These are phyloP conservation scores for Bovichtus variegatus DNA, from an alignment of 2,797 vertebrate genomes.

Conservation along the genomic window DNA sequence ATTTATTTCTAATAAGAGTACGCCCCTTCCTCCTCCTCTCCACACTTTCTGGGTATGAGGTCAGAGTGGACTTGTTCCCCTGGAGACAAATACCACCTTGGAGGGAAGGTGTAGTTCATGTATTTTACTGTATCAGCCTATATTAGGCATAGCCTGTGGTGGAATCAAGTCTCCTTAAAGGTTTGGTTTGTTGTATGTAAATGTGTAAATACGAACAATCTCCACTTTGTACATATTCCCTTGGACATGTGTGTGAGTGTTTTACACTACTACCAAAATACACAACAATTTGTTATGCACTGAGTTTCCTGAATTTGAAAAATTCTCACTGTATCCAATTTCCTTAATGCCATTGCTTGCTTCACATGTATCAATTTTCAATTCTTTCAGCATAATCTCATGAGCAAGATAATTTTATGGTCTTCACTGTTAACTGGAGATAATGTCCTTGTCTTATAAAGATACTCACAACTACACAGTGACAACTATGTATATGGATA, in stretches of 20 bases:
- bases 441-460: conserved; percentile 38
- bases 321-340: conserved; percentile 38
- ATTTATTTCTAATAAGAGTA: conserved; percentile 36
- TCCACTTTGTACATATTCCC: conserved; percentile 75
- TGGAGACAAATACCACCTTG: conserved; percentile 58
- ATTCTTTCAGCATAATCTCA: conserved; percentile 43
- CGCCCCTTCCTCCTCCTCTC: conserved; percentile 18
- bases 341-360: conserved; percentile 49
- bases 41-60: conserved; percentile 42
- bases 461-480: conserved; percentile 51
- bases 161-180: conserved; percentile 73
- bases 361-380: conserved; percentile 43
- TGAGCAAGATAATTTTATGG: conserved; percentile 28
- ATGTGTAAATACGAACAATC: conserved; percentile 80
- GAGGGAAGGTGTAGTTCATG: conserved; percentile 65
- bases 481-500: conserved; percentile 63
- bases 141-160: conserved; percentile 82
- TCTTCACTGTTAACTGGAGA: conserved; percentile 53
- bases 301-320: conserved; percentile 28
- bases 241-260: conserved; percentile 69
- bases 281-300: conserved; percentile 31
- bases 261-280: conserved; percentile 77
- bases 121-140: conserved; percentile 82
- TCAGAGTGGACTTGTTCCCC: conserved; percentile 54
- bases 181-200: conserved; percentile 78